Evolutionary conservation across 2,113 vertebrate species (phyloP).

Genomic region (Odocoileus virginianus): DNA sequence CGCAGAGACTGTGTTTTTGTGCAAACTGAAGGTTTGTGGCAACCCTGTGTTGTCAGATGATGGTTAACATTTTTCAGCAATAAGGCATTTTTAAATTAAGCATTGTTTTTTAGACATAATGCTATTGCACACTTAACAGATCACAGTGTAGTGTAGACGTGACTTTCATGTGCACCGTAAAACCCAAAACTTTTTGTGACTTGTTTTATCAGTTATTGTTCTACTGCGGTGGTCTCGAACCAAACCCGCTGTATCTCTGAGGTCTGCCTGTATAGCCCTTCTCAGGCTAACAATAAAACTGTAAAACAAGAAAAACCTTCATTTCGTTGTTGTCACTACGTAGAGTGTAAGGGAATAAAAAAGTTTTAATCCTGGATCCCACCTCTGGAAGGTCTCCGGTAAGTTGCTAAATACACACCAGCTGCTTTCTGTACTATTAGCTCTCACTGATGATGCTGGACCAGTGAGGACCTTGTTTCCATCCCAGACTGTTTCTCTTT

Average conservation of each 20-base stretch:
- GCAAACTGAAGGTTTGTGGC: neutral
- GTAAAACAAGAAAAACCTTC: neutral
- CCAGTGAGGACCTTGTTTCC: accelerated
- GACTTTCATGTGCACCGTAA: accelerated
- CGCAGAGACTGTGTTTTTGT: neutral
- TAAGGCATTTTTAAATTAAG: neutral
- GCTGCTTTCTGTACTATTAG: accelerated
- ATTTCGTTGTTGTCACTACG: neutral
- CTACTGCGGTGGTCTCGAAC: neutral
- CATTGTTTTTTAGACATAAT: neutral
- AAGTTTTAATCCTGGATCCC: neutral
- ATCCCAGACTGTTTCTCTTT: neutral
- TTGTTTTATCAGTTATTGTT: neutral
- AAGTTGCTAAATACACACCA: accelerated
- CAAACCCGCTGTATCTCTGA: neutral
- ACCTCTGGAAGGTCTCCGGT: neutral
- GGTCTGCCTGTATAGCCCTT: neutral
- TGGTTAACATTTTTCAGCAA: neutral
- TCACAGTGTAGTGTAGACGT: neutral
- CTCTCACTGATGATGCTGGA: too few relatives aligned
- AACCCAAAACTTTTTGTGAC: neutral
- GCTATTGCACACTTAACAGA: neutral
- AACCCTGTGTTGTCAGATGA: neutral
- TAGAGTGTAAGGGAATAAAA: neutral
- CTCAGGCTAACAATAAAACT: neutral